phyloP scores from a whole-genome alignment of 2,888 invertebrate species.

The Chaitophorus viminalis region DNA sequence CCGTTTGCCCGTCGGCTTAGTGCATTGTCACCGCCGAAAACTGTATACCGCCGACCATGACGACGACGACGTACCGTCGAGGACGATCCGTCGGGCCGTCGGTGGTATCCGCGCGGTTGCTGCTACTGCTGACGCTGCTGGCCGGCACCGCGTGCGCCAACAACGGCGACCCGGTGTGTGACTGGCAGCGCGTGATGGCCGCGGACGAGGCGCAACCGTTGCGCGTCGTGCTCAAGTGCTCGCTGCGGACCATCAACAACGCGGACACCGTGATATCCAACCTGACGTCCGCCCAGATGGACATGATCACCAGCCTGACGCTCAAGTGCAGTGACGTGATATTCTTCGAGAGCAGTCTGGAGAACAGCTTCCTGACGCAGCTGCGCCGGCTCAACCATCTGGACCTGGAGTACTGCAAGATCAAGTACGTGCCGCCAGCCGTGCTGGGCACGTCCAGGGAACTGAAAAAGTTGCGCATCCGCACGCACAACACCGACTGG shows the following conservation, averaged over 20 bases:
- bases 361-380: conserved; percentile 67
- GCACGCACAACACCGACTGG: conserved; percentile 87
- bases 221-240: conserved; percentile 68
- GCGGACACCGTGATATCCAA: conserved; percentile 77
- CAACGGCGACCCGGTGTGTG: conserved; percentile 78
- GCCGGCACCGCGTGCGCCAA: conserved; percentile 66
- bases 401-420: conserved; percentile 86
- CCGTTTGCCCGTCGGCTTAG: not conserved
- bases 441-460: conserved; percentile 83
- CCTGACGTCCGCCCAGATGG: conserved; percentile 76
- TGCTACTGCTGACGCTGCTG: not conserved
- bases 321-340: conserved; percentile 80
- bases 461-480: conserved; percentile 84
- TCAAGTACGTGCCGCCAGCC: conserved; percentile 83
- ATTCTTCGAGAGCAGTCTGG: conserved; percentile 78
- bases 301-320: conserved; percentile 75
- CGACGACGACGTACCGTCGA: conserved; percentile 9
- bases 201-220: conserved; percentile 67
- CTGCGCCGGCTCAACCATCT: conserved; percentile 77
- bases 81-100: conserved; percentile 18
- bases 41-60: conserved; percentile 16
- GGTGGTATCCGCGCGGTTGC: not conserved
- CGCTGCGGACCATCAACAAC: conserved; percentile 77
- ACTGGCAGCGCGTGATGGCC: conserved; percentile 74
- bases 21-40: not conserved